Base-by-base conservation (phyloP, 2,113 vertebrate species). In the Vicugna pacos region DNA sequence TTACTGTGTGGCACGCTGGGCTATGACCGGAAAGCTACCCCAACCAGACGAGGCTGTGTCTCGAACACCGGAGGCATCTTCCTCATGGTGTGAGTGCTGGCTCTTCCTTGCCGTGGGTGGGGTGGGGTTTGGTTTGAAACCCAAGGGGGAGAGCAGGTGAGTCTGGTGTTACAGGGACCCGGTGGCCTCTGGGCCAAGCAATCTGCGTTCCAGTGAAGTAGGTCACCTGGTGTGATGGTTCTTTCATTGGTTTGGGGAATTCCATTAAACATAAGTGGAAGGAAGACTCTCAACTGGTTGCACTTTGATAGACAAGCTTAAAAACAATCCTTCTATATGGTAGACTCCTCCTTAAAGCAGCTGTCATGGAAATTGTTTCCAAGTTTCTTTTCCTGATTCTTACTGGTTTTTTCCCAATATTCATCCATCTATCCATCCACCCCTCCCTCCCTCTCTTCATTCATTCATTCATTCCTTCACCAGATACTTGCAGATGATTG, bases 41-140 rank as follows among this genome's bases (percentile, higher is more conserved):
- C 99, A 0, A 99, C 99, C 26, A 99, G 98, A 16, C 98, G 99
- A 76, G 99, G 99, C 94, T 99, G 99, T 28, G 97, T 99, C 97
- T 99, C 99, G 42, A 99, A 99, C 97, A 99, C 99, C 0, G 99
- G 99, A 20, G 99, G 99, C 62, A 99, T 99, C 42, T 99, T 99
- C 96, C 99, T 99, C 70, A 99, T 99, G 99, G 99, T 98, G 99
- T 99, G 98, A 99, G 99, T 99, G 67, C 83, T 24, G 3, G 13
- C 24, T 50, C 46, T 91, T 90, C 32, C 0, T 4, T 17, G 5
- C 67, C 58, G 10, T 15, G 32, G 16, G 24, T 1, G 4, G 50
- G 15, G 46, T 56, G 77, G 86, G 32, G 16, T 20, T 1, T 2
- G 50, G 15, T 42, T 56, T 73, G 86, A 32, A 19, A 13, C 24